These are phyloP conservation scores for Helicoverpa armigera DNA, from an alignment of 1,140 invertebrate species.

Conservation along the genomic window DNA sequence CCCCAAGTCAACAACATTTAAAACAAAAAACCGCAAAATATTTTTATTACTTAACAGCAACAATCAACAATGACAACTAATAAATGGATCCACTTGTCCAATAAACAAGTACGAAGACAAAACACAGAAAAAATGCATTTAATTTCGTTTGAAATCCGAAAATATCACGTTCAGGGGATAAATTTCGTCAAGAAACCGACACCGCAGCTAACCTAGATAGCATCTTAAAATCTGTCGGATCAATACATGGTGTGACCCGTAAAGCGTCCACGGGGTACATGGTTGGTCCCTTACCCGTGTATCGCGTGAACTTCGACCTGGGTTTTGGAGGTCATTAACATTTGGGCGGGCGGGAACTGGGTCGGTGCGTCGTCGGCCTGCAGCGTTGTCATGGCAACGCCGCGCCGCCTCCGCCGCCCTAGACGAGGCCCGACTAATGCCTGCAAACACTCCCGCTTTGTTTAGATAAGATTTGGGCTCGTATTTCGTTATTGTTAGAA, in stretches of 20 bases:
- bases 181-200: slow-evolving; percentile 18
- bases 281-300: slow-evolving; percentile 80
- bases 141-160: slow-evolving; percentile 24
- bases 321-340: slow-evolving; percentile 86
- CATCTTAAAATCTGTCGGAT: slow-evolving; percentile 71
- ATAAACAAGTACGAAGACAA: slow-evolving; percentile 45
- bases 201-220: slow-evolving; percentile 76
- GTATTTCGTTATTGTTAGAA: not conserved
- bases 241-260: slow-evolving; percentile 81
- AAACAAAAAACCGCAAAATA: slow-evolving; percentile 33
- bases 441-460: slow-evolving; percentile 46
- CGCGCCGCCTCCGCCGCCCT: slow-evolving; percentile 71
- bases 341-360: slow-evolving; percentile 82
- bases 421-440: slow-evolving; percentile 59
- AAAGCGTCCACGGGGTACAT: slow-evolving; percentile 74
- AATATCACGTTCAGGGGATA: slow-evolving; percentile 39
- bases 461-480: slow-evolving; percentile 49
- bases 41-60: slow-evolving; percentile 43
- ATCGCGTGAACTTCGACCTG: slow-evolving; percentile 84
- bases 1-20: slow-evolving; percentile 13
- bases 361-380: slow-evolving; percentile 77
- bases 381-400: slow-evolving; percentile 76
- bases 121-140: slow-evolving; percentile 42
- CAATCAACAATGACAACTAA: slow-evolving; percentile 35
- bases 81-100: slow-evolving; percentile 28